A percentile compares a stretch with the other conserved stretches of the same genome.
Conservation (phyloP, 2,113 vertebrate genomes). For the Pedetes capensis region DNA sequence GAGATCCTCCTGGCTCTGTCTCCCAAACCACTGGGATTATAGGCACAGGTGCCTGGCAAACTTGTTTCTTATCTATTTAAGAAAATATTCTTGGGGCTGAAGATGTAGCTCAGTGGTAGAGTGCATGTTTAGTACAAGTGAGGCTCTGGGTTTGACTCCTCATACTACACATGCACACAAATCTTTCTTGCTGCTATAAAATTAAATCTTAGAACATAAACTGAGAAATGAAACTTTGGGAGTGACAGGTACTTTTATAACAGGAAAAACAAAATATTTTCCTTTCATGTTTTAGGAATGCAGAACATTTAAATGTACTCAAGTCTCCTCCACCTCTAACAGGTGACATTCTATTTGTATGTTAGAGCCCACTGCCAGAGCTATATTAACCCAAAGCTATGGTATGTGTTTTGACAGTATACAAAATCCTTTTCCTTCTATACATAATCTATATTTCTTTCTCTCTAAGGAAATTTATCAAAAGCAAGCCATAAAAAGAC, state of each 20-base stretch:
- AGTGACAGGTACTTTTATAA: not conserved
- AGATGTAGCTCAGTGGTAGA: not conserved
- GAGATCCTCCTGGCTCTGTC: no score
- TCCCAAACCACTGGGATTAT: no score
- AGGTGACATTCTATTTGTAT: not conserved
- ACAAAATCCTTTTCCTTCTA: not conserved
- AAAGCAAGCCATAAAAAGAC: not conserved
- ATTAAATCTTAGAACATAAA: not conserved
- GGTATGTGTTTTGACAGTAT: not conserved
- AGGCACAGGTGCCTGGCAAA: no score
- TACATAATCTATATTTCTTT: not conserved
- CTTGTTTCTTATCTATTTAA: not conserved
- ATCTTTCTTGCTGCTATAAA: constrained; percentile 7
- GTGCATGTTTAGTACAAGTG: not conserved
- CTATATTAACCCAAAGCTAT: not conserved
- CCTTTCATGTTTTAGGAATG: not conserved
- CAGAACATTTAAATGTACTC: not conserved
- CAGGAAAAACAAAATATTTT: not conserved
- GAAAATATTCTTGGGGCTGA: no score
- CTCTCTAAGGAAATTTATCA: not conserved
- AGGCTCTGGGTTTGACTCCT: not conserved
- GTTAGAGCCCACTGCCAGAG: not conserved
- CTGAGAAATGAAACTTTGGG: not conserved
- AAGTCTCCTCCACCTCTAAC: not conserved
- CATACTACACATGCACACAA: not conserved